Percentiles rank a stretch among this genome's conserved stretches.
Evolutionary conservation across 37 sponge, comb jelly and placozoan species (phyloP).

Genomic region (Geodia barretti): DNA sequence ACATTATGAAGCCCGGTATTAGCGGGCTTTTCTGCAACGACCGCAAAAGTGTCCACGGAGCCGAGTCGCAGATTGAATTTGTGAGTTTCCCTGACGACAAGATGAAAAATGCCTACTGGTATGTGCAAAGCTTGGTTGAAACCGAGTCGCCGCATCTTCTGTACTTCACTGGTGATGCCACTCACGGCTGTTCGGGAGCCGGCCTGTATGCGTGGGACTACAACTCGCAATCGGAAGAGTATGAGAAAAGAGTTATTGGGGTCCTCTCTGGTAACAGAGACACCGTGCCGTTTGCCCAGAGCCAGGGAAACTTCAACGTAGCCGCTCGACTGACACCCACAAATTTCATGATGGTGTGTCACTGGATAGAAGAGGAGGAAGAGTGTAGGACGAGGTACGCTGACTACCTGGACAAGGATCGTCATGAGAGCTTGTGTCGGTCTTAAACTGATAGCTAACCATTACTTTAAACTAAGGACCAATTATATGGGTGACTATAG

Average conservation of each 20-base stretch:
- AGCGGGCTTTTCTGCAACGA: constrained; percentile 56
- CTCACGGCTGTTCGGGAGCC: constrained; percentile 84
- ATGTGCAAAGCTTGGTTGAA: constrained; percentile 42
- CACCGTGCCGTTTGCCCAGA: constrained; percentile 12
- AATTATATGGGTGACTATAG: too few relatives aligned
- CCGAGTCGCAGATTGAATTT: constrained; percentile 56
- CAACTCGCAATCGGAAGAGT: constrained; percentile 30
- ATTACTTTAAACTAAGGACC: too few relatives aligned
- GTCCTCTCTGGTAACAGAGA: constrained; percentile 76
- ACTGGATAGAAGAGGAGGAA: constrained; percentile 53
- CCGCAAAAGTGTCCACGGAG: constrained; percentile 38
- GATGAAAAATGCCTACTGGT: constrained; percentile 56
- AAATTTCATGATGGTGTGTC: constrained; percentile 63
- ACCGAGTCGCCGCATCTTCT: constrained; percentile 58
- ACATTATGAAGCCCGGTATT: constrained; percentile 62
- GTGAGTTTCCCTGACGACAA: constrained; percentile 90
- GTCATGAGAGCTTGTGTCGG: constrained; percentile 16
- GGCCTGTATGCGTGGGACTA: constrained; percentile 68
- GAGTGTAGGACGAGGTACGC: constrained; percentile 60
- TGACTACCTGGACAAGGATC: constrained; percentile 47
- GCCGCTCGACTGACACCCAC: constrained; percentile 66
- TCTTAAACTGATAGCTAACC: not conserved
- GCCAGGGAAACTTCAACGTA: constrained; percentile 69
- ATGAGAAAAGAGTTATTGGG: constrained; percentile 64
- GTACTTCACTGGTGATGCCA: constrained; percentile 81